Evolutionary conservation across 2,888 invertebrate species (phyloP), one percentile per base, ranked within the genome.

Genomic region (Endotricha flammealis): DNA sequence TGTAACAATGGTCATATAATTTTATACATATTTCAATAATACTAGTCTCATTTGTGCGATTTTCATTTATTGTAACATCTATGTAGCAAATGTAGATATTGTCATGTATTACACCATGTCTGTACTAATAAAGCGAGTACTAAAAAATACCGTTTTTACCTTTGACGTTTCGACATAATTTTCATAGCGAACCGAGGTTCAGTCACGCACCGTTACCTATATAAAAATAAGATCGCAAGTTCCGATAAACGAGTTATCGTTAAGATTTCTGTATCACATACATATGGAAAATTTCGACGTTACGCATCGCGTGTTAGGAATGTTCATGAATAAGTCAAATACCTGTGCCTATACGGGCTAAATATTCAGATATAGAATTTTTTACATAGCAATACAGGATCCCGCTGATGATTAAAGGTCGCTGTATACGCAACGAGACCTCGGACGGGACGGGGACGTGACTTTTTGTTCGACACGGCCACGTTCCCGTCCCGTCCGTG

Each of bases 181-280:
- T 29, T 29, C 12, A 5, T 25, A 25, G 24, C 24, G 10, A 25
- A 5, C 6, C 14, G 22, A 4, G 11, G 13, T 6, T 12, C 12
- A 50, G 53, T 52, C 65, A 66, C 66, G 68, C 47, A 31, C 24
- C 14, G 27, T 34, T 25, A 45, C 39, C 43, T 47, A 55, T 48
- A 63, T 57, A 64, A 64, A 62, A 47, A 57, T 47, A 53, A 65
- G 66, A 68, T 67, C 46, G 62, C 52, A 51, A 50, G 59, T 53
- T 43, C 46, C 54, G 64, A 69, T 70, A 68, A 70, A 58, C 57
- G 53, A 55, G 49, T 57, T 58, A 67, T 67, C 63, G 65, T 64
- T 63, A 64, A 63, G 66, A 67, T 68, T 62, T 59, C 56, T 59
- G 61, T 65, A 60, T 61, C 53, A 64, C 53, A 61, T 68, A 60